Conservation (phyloP, 23 tunicate genomes). For the Clavelina lepadiformis region DNA sequence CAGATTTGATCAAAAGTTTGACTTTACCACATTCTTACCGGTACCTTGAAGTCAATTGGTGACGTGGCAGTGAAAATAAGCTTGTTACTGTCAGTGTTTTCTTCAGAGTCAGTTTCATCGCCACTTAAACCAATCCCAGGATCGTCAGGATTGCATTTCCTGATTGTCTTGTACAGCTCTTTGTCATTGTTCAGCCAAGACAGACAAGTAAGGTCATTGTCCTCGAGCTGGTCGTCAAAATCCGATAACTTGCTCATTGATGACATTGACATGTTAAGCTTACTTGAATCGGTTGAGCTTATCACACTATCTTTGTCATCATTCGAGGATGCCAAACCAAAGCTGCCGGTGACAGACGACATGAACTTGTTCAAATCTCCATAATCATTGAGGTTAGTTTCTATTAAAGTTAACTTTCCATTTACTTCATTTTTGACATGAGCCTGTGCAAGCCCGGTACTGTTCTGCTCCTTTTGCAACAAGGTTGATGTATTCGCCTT, state of each 20-base stretch:
- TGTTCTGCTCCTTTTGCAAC: no score
- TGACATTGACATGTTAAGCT: neutral
- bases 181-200: conserved; percentile 79
- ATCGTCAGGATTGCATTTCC: conserved; percentile 86
- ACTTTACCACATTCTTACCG: no score
- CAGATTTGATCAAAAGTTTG: no score
- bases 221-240: conserved; percentile 6
- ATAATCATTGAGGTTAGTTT: conserved; percentile 12
- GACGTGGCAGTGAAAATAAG: conserved; percentile 77
- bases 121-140: conserved; percentile 84
- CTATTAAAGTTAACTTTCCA: no score
- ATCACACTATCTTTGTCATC: conserved; percentile 12
- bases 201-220: conserved; percentile 61
- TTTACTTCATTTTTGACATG: no score
- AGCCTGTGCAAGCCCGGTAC: no score
- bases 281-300: neutral
- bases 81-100: conserved; percentile 25
- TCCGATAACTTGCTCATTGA: neutral
- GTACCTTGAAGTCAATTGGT: conserved; percentile 28
- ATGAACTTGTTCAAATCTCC: conserved; percentile 53
- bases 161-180: conserved; percentile 48
- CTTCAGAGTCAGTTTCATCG: conserved; percentile 56
- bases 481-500: no score
- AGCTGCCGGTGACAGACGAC: conserved; percentile 20
- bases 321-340: neutral